phyloP scores from a whole-genome alignment of 2,888 invertebrate species.

The Rhorus exstirpatorius region DNA sequence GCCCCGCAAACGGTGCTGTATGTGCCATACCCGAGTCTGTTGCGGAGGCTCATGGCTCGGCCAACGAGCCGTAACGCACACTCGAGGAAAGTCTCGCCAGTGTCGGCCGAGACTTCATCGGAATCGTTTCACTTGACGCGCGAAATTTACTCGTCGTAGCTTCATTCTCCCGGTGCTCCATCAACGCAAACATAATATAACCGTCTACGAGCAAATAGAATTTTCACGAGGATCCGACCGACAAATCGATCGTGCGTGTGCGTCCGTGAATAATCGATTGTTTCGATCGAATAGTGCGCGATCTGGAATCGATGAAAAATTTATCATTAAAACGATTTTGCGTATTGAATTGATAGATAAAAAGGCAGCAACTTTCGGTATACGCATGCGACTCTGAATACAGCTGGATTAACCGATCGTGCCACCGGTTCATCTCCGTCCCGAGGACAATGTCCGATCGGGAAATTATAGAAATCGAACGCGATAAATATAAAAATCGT shows the following conservation, averaged over 20 bases:
- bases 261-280: conserved; percentile 31
- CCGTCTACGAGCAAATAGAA: too few relatives aligned
- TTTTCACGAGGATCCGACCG: not conserved
- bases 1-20: too few relatives aligned
- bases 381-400: too few relatives aligned
- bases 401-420: conserved; percentile 20
- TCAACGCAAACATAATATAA: not conserved
- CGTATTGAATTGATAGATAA: too few relatives aligned
- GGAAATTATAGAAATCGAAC: not conserved
- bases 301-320: not conserved
- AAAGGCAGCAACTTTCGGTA: too few relatives aligned
- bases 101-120: conserved; percentile 68
- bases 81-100: conserved; percentile 69
- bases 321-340: too few relatives aligned
- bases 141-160: conserved; percentile 10
- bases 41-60: conserved; percentile 34
- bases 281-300: conserved; percentile 38
- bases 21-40: conserved; percentile 58
- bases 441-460: conserved; percentile 27
- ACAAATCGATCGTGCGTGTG: not conserved
- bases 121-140: conserved; percentile 62
- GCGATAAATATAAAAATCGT: not conserved
- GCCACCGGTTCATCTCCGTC: conserved; percentile 8
- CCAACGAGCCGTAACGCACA: conserved; percentile 64
- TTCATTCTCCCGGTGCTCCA: not conserved